Evolutionary conservation across 2,113 vertebrate species (phyloP), one percentile per base, ranked within the genome.

Genomic region (Oncorhynchus nerka): DNA sequence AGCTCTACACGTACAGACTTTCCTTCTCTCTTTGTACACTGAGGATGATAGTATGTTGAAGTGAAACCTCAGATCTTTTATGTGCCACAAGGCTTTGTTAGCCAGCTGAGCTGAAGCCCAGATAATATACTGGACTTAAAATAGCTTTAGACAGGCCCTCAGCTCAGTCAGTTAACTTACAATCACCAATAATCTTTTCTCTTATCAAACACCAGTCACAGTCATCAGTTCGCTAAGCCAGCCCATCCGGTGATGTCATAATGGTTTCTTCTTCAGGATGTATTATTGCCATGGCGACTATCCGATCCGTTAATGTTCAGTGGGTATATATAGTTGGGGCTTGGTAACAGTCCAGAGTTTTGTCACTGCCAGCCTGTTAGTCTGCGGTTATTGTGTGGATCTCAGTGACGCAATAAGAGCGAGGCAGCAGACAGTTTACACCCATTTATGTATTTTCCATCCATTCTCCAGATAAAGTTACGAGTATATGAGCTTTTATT

Each of bases 351-450:
- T 67, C 83, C 76, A 82, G 81, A 79, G 74, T 39, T 73, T 67
- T 66, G n/a, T 76, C 73, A 81, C 82, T 91, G 90, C 87, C 87
- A 85, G 75, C 69, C 3, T 81, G 79, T 85, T 91, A 76, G 75
- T 86, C 86, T 87, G 89, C 88, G 89, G 89, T 87, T 88, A 68
- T 68, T 87, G 89, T 89, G 86, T 88, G 84, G 89, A 85, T 85
- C 81, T 69, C 72, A 76, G 76, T 87, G 85, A 86, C 78, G 85
- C 80, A 85, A 88, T 16, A 16, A 51, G 62, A 74, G 75, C 26
- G 11, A 75, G 28, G 77, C 70, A 61, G 79, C 70, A 84, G 67
- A 70, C 45, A 83, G 71, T 79, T 83, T 80, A 81, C 68, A 48
- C 71, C 68, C 62, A 77, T 67, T n/a, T 73, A 30, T 76, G 71